A percentile compares a stretch with the other conserved stretches of the same genome.
phyloP scores from a whole-genome alignment of 2,797 vertebrate genomes.

The Phaenicophaeus curvirostris region DNA sequence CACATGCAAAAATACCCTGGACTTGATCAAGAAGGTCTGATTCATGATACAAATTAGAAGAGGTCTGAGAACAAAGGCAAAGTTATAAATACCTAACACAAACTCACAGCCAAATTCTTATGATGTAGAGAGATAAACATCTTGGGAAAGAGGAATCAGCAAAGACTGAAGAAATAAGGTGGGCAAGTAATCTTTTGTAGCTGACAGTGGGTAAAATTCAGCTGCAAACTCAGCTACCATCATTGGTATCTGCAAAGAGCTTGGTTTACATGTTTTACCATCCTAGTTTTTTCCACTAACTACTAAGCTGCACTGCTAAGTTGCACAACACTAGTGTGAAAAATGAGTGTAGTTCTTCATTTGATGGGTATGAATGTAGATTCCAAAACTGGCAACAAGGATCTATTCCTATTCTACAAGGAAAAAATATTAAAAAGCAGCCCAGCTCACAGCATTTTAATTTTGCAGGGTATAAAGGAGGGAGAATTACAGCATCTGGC shows the following conservation, averaged over 20 bases:
- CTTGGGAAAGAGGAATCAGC: neutral
- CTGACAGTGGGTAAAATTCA: neutral
- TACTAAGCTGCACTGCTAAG: neutral
- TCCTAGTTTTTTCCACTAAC: neutral
- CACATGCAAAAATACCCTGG: neutral
- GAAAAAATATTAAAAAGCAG: neutral
- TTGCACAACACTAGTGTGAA: neutral
- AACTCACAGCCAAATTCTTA: neutral
- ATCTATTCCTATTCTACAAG: neutral
- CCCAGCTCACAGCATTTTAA: neutral
- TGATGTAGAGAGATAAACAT: neutral
- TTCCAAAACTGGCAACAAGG: neutral
- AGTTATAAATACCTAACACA: neutral
- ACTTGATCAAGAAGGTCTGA: neutral
- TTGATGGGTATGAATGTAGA: neutral
- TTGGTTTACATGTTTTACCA: neutral
- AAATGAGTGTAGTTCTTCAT: neutral
- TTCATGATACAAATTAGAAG: neutral
- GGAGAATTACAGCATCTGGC: slow-evolving; percentile 10
- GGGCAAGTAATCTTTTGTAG: neutral
- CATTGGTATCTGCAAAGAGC: neutral
- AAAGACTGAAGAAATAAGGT: neutral
- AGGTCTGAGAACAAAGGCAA: neutral
- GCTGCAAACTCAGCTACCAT: neutral
- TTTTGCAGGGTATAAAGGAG: neutral